phyloP scores from a whole-genome alignment of 2,797 vertebrate species.

The Fringilla coelebs region DNA sequence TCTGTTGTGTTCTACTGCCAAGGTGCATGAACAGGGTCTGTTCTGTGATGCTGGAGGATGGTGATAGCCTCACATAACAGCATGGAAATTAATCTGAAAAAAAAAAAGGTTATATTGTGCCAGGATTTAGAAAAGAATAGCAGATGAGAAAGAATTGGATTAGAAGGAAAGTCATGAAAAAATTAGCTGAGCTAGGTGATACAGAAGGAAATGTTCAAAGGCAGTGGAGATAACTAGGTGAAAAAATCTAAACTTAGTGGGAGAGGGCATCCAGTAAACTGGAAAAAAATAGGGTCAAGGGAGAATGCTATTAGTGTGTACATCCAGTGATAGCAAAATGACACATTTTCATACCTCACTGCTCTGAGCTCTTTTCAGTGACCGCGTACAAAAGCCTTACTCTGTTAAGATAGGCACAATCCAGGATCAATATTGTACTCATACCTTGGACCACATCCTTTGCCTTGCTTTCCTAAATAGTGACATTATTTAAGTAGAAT shows the following conservation, averaged over 20 bases:
- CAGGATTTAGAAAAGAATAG: neutral
- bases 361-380: neutral
- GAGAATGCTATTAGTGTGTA: neutral
- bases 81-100: neutral
- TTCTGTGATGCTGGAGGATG: neutral
- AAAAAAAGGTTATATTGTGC: neutral
- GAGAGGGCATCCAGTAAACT: neutral
- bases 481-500: neutral
- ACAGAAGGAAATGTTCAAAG: neutral
- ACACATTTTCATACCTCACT: neutral
- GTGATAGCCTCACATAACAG: neutral
- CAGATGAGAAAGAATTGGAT: neutral
- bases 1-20: neutral
- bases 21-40: neutral
- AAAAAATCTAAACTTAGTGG: neutral
- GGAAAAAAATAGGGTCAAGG: neutral
- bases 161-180: neutral
- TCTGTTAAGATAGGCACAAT: neutral
- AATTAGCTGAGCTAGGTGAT: neutral
- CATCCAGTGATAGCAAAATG: neutral
- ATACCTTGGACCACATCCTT: neutral
- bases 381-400: neutral
- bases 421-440: neutral
- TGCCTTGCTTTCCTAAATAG: neutral
- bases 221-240: neutral